Conservation (phyloP, 2,113 vertebrate species). For the Urocynchramus pylzowi region DNA sequence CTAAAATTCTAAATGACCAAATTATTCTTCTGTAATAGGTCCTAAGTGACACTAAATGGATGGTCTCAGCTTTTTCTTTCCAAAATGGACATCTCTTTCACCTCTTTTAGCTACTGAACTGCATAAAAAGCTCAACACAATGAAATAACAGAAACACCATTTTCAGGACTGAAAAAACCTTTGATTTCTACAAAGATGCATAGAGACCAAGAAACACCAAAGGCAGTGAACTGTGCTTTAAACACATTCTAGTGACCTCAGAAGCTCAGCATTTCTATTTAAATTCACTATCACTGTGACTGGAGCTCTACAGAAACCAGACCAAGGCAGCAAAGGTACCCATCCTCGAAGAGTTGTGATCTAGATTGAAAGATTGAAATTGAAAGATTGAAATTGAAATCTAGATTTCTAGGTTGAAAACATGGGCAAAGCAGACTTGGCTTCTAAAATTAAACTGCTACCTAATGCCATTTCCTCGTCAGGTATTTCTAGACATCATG, state of each 20-base stretch:
- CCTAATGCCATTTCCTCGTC: neutral
- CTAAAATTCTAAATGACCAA: slow-evolving; percentile 60
- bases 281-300: neutral
- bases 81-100: slow-evolving; percentile 30
- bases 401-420: neutral
- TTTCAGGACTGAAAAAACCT: slow-evolving; percentile 17
- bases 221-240: neutral
- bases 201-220: neutral
- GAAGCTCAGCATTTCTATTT: neutral
- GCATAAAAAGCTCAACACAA: slow-evolving; percentile 12
- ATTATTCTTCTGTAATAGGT: slow-evolving; percentile 60
- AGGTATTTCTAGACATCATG: neutral
- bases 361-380: too few relatives aligned
- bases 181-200: neutral
- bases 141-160: neutral
- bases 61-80: slow-evolving; percentile 37
- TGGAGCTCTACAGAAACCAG: neutral
- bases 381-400: too few relatives aligned
- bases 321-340: neutral
- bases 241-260: neutral
- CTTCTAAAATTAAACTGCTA: neutral
- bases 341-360: neutral
- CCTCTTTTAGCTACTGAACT: slow-evolving; percentile 20
- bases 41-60: slow-evolving; percentile 62
- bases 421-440: neutral